Evolutionary conservation across 53 echinoderm and acorn worm species (phyloP).

Genomic region (Pentamera pediparva): DNA sequence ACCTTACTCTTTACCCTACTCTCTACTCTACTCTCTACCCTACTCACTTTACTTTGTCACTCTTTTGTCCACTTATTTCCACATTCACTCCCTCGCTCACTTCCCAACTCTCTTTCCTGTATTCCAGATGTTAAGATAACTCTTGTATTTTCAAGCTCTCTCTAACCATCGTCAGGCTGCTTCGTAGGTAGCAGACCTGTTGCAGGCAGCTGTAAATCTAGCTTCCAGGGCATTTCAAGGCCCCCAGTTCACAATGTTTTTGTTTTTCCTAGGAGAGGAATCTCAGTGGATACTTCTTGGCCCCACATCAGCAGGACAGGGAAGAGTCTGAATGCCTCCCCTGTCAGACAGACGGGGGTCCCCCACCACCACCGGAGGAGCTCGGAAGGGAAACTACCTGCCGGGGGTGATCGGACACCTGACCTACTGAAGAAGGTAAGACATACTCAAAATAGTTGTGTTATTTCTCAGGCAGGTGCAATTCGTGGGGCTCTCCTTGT

Average conservation of each 20-base stretch:
- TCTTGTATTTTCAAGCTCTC: neutral
- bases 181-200: too few species aligned
- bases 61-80: too few species aligned
- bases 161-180: neutral
- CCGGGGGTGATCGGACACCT: conserved; percentile 12
- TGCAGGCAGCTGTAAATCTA: too few species aligned
- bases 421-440: conserved; percentile 36
- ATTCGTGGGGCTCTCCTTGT: too few species aligned
- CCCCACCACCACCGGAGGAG: conserved; percentile 23
- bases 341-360: neutral
- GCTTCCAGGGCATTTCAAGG: neutral
- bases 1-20: too few species aligned
- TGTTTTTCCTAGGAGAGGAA: conserved; percentile 14
- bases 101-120: too few species aligned
- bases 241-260: neutral
- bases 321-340: conserved; percentile 23
- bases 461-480: too few species aligned
- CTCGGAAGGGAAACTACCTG: conserved; percentile 24
- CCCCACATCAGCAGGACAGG: conserved; percentile 7
- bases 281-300: conserved; percentile 24
- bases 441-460: too few species aligned
- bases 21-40: too few species aligned
- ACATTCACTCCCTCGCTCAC: too few species aligned
- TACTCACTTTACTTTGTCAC: too few species aligned
- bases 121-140: neutral